A percentile compares a stretch with the other conserved stretches of the same genome.
Conservation (phyloP, 2,888 invertebrate genomes). For the Clistopyga incitator region DNA sequence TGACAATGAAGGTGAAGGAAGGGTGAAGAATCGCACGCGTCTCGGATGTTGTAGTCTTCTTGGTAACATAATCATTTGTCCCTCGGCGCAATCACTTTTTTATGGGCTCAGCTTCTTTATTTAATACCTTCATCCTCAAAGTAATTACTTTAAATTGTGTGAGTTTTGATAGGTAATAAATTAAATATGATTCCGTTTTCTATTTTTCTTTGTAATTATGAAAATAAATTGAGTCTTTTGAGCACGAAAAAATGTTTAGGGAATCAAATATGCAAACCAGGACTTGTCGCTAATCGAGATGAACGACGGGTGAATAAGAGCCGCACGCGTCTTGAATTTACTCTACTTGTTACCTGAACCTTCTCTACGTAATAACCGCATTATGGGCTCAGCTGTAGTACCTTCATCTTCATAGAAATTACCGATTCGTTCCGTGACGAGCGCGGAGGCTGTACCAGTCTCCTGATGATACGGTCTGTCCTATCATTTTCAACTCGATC, state of each 20-base stretch:
- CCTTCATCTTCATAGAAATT: slow-evolving; percentile 14
- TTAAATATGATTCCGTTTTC: no score
- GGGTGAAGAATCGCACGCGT: no score
- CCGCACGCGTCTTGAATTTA: slow-evolving; percentile 34
- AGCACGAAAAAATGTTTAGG: no score
- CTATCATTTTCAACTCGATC: slow-evolving; percentile 49
- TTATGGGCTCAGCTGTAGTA: slow-evolving; percentile 1
- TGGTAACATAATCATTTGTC: no score
- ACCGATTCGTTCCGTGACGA: slow-evolving; percentile 38
- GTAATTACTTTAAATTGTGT: neutral
- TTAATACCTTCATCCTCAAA: neutral
- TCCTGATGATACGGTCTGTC: neutral
- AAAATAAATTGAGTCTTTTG: no score
- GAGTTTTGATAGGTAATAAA: no score
- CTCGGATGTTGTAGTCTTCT: no score
- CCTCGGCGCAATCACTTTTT: neutral
- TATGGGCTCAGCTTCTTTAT: slow-evolving; percentile 12
- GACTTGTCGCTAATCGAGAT: neutral
- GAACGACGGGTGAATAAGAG: slow-evolving; percentile 42
- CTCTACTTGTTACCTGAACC: slow-evolving; percentile 2
- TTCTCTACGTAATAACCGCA: slow-evolving; percentile 1
- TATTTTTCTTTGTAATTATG: no score
- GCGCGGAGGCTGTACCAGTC: slow-evolving; percentile 16
- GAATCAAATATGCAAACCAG: no score
- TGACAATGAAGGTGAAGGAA: no score